Evolutionary conservation across 2,113 vertebrate genomes (phyloP).

Genomic region (Oryzias celebensis): DNA sequence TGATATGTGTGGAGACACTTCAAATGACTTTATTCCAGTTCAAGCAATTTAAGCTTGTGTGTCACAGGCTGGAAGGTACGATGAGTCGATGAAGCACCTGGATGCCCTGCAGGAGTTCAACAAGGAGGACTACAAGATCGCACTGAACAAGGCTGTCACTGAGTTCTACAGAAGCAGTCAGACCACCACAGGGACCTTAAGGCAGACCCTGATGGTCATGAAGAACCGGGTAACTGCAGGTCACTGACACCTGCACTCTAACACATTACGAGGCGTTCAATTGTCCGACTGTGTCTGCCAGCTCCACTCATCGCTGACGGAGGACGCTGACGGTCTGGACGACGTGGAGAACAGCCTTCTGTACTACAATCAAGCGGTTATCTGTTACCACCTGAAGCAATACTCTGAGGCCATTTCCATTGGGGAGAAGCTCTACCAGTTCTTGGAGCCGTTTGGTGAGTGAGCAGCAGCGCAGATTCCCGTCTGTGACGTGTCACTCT

Average conservation of each 20-base stretch:
- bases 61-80: constrained; percentile 87
- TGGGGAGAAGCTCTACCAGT: constrained; percentile 97
- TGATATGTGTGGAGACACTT: neutral
- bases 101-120: constrained; percentile 90
- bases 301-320: constrained; percentile 88
- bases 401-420: constrained; percentile 91
- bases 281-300: constrained; percentile 36
- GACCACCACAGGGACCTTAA: constrained; percentile 88
- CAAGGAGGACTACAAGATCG: constrained; percentile 97
- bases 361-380: constrained; percentile 96
- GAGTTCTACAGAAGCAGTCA: constrained; percentile 96
- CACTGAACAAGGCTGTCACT: constrained; percentile 90
- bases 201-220: constrained; percentile 87
- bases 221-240: constrained; percentile 87
- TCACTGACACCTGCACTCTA: no score
- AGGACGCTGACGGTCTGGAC: constrained; percentile 95
- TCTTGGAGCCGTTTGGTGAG: constrained; percentile 97
- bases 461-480: constrained; percentile 13
- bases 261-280: no score
- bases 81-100: constrained; percentile 87
- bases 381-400: constrained; percentile 92
- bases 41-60: neutral
- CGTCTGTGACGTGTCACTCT: neutral
- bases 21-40: neutral
- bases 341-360: constrained; percentile 96